Base-by-base conservation (phyloP, 2,113 vertebrate species). In the Capreolus pygargus region DNA sequence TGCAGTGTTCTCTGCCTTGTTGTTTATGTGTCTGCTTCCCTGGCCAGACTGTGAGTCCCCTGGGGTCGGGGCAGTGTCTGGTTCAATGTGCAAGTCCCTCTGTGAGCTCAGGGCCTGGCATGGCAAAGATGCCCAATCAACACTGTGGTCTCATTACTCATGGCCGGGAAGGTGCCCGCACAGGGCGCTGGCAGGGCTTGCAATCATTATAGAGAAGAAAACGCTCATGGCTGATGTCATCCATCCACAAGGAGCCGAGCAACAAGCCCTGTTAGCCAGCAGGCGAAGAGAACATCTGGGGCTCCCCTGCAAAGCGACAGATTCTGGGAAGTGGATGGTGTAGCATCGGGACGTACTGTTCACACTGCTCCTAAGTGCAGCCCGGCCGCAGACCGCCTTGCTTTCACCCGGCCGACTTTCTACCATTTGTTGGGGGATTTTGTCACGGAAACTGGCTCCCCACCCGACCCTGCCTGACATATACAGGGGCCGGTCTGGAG, bases 231-330 rank as follows among this genome's bases (percentile, higher is more conserved):
- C 84, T 89, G 96, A 74, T 16, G 13, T 78, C 47, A 78, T 67
- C 83, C 2, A 0, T 28, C 76, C 84, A 39, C 60, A 33, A 1
- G 0, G 4, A 95, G 61, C 50, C 0, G 3, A 67, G 52, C 3
- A 8, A 47, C 21, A 55, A 50, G 70, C 47, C 55, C 54, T 2
- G 45, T 33, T 16, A 6, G 21, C 6, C 9, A 36, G 81, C 84
- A 55, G 55, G 85, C 17, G 0, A 50, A 39, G 52, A 60, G 70
- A n/a, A 78, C 97, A 92, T 86, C 92, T 96, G 94, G 33, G 57
- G 21, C 54, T 89, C 74, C 39, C 47, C 50, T 25, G 45, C 78
- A 91, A 91, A 82, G 64, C 43, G 33, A 7, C 0, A 5, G 28
- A 91, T 89, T 82, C 33, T 54, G 0, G 1, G 93, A 84, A 54